Base-by-base conservation (phyloP, 2,888 invertebrate genomes). In the Diploptera punctata region DNA sequence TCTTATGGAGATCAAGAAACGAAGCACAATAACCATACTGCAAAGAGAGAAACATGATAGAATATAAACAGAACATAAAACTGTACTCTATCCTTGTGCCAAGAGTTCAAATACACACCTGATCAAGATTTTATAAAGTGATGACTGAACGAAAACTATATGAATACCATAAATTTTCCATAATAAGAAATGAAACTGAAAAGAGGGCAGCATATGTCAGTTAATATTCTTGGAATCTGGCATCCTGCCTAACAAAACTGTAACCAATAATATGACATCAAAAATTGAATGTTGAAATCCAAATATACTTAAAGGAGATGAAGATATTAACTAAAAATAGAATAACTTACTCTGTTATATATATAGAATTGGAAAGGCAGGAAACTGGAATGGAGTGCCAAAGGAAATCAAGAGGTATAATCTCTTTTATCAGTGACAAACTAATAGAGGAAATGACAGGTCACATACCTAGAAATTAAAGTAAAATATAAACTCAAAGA, bases 241-340 rank as follows among this genome's bases (percentile, higher is more conserved):
- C 44, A 16, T 26, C 7, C 21, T 65, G 47, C 65, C 65, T 47
- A 65, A 44, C 5, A 13, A 3, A 47, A 44, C 44, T 21, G 26
- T 47, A 47, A 26, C 47, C 29, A 44, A 65, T 24, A 26, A 47
- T n/a, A n/a, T 47, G 44, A 26, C 47, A 65, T 65, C 38, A 65
- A 47, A 47, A 29, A 21, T 29, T 44, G 26, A 65, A 44, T 26
- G 47, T 44, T 44, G 44, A 44, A 65, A 65, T 33, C 65, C 43
- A 44, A 65, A 47, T 65, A 33, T 47, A 65, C 44, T 26, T n/a
- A 18, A 65, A 47, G 38, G n/a, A 65, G 29, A 65, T 44, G 44
- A 47, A 57, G 57, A 57, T 26, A 57, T 57, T 33, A 7, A 7
- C 33, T 33, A 33, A 33, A 57, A 57, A 57, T 57, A 57, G 29